Percentiles rank a stretch among this genome's conserved stretches.
phyloP scores from a whole-genome alignment of 2,797 vertebrate genomes.

The Argya squamiceps region DNA sequence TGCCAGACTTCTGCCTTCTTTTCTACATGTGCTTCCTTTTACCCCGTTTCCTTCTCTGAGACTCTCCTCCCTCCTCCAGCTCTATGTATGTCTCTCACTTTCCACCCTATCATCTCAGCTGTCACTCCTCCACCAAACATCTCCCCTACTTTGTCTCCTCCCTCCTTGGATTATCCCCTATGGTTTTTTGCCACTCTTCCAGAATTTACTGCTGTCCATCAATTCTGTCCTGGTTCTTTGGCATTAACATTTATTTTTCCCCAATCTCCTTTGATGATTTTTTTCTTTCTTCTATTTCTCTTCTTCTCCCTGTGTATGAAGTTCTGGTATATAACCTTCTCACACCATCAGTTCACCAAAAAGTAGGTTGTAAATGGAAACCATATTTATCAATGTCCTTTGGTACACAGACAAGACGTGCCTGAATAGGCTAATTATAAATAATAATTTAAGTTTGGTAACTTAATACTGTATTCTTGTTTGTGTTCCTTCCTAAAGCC shows the following conservation, averaged over 20 bases:
- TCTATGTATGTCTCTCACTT: neutral
- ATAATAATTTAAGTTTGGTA: neutral
- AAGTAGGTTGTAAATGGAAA: neutral
- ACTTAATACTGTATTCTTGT: neutral
- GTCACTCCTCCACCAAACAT: neutral
- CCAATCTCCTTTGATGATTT: neutral
- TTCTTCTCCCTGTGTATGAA: neutral
- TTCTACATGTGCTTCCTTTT: neutral
- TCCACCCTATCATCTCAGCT: neutral
- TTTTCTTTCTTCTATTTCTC: neutral
- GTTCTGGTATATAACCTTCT: neutral
- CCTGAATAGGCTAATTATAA: neutral
- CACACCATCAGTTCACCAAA: neutral
- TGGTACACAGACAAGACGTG: neutral
- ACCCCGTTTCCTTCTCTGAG: neutral
- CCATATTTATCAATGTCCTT: neutral
- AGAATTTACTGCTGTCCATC: neutral
- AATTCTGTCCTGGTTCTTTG: neutral
- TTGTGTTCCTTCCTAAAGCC: neutral
- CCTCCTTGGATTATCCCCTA: neutral
- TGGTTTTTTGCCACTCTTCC: neutral
- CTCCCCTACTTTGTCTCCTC: neutral
- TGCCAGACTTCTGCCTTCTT: neutral
- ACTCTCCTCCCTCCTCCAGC: conserved; percentile 2
- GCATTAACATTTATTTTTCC: neutral